Conservation (phyloP, 2,888 invertebrate genomes). For the Parochlus steinenii region DNA sequence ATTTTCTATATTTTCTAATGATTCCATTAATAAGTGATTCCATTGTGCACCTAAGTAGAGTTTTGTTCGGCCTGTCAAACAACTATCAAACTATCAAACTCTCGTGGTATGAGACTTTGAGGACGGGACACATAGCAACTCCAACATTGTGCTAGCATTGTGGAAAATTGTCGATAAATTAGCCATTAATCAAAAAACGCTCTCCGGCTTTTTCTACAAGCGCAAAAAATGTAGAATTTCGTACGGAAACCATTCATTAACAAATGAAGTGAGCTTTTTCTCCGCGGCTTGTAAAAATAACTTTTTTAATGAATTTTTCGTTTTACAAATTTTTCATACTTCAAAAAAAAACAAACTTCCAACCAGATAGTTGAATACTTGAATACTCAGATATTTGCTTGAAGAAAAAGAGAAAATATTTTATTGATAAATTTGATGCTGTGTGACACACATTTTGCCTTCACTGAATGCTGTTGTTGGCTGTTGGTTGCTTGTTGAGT, state of each 20-base stretch:
- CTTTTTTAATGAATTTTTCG: conserved; percentile 4
- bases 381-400: conserved; percentile 2
- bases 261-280: conserved; percentile 1
- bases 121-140: no score
- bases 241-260: conserved; percentile 5
- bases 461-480: not conserved
- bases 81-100: no score
- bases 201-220: no score
- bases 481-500: conserved; percentile 1
- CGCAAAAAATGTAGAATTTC: not conserved
- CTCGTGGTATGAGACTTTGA: no score
- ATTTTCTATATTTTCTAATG: no score
- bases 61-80: no score
- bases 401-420: conserved; percentile 12
- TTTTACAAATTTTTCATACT: no score
- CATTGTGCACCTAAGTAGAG: no score
- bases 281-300: not conserved
- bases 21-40: no score
- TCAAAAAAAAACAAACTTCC: conserved; percentile 2
- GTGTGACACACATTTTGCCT: conserved; percentile 9
- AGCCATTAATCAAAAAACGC: no score
- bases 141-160: no score
- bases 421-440: conserved; percentile 13
- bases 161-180: no score
- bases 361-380: not conserved